Percentiles rank a stretch among this genome's conserved stretches.
These are phyloP conservation scores for Hyalella azteca DNA, from an alignment of 2,888 invertebrate genomes.

Conservation along the genomic window DNA sequence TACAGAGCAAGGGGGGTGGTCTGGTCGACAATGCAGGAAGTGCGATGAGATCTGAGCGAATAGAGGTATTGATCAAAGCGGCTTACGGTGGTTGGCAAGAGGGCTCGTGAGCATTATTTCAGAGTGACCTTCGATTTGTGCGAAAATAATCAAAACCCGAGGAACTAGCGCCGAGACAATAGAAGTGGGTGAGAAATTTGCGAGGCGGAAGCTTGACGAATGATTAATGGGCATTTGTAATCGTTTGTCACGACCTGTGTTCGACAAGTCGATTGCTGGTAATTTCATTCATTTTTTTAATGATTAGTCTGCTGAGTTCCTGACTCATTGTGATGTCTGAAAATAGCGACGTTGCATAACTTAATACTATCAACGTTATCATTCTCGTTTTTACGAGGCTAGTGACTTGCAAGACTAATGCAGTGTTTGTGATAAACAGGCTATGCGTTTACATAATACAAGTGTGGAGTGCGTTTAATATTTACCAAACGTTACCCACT, in stretches of 20 bases:
- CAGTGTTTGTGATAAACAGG: too few relatives aligned
- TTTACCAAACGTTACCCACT: neutral
- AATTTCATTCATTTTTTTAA: too few relatives aligned
- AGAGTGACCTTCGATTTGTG: neutral
- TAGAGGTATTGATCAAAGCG: neutral
- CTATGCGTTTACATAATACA: too few relatives aligned
- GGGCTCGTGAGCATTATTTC: neutral
- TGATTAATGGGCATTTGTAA: neutral
- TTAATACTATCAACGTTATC: too few relatives aligned
- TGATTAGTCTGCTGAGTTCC: too few relatives aligned
- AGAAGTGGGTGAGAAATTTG: neutral
- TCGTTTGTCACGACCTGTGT: too few relatives aligned
- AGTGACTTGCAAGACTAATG: too few relatives aligned
- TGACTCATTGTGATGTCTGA: too few relatives aligned
- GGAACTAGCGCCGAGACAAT: neutral
- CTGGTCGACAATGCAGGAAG: neutral
- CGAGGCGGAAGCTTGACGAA: neutral
- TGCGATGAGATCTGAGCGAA: neutral
- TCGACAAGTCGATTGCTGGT: too few relatives aligned
- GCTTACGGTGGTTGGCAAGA: neutral
- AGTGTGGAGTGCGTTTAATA: too few relatives aligned
- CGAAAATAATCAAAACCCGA: neutral
- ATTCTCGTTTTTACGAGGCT: too few relatives aligned
- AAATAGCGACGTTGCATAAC: too few relatives aligned
- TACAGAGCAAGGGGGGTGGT: neutral